Evolutionary conservation across 2,888 invertebrate species (phyloP), one percentile per base, ranked within the genome.

Genomic region (Desoria tigrina): DNA sequence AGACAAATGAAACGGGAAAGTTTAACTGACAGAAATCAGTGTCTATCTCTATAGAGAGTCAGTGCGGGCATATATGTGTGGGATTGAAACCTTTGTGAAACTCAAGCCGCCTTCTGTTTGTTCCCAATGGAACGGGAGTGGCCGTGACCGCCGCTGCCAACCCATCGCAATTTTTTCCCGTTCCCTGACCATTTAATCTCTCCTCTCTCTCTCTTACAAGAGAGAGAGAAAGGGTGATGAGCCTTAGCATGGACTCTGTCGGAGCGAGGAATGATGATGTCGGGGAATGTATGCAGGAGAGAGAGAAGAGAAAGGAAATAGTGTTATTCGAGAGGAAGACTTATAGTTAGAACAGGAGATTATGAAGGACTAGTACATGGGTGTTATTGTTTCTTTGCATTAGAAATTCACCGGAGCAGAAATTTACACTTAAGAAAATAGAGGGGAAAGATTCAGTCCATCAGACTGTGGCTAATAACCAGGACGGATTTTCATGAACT

Each of bases 11-110:
- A 42, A 21, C 24, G 42, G 24, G 21, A 39, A 55, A 21, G n/a
- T n/a, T 23, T 42, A 32, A 32, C 55, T 55, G 42, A 57, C 56
- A 57, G 56, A 37, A 57, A 57, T 57, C 56, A 57, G 4, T 57
- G 16, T 42, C 9, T 51, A 7, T 24, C 16, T 24, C 32, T 32
- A n/a, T n/a, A n/a, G n/a, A n/a, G n/a, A n/a, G n/a, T n/a, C n/a
- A n/a, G n/a, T n/a, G n/a, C n/a, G n/a, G n/a, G n/a, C n/a, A n/a
- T n/a, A n/a, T n/a, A n/a, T n/a, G n/a, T n/a, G n/a, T n/a, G n/a
- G n/a, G n/a, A n/a, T n/a, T n/a, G n/a, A n/a, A n/a, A n/a, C n/a
- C n/a, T n/a, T n/a, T n/a, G n/a, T n/a, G n/a, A n/a, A n/a, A n/a
- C n/a, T n/a, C n/a, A n/a, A n/a, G n/a, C n/a, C n/a, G n/a, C n/a